Evolutionary conservation across 2,888 invertebrate species (phyloP), one percentile per base, ranked within the genome.

Genomic region (Caenorhabditis macrosperma): DNA sequence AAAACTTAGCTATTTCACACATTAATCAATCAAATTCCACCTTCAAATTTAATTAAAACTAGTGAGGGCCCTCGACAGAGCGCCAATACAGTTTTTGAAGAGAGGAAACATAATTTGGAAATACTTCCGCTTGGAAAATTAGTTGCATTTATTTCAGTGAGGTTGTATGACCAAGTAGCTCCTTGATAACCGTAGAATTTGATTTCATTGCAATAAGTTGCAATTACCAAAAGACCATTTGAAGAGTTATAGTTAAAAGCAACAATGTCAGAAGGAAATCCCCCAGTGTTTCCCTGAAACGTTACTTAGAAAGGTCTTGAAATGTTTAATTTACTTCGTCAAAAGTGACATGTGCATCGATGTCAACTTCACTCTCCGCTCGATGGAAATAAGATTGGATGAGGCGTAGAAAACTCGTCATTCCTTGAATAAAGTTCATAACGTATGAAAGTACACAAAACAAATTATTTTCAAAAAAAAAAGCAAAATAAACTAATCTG

Each of bases 241-340:
- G 38, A 6, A n/a, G 63, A 68, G 17, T 68, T 52, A 17, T 44
- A 44, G 5, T n/a, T 17, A n/a, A 74, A 78, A 0, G 64, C 33
- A 35, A 46, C 66, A 10, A 71, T 33, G 26, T 78, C 64, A 0
- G 71, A 64, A 22, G 79, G 74, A 30, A 68, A 68, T 33, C 79
- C 79, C 6, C 68, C 79, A 9, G 67, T 46, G 22, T 63, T 64
- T 5, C 68, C 68, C 79, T 79, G 35, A n/a, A 74, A 74, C n/a
- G n/a, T n/a, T 30, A 17, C 17, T 26, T 10, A 24, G 44, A 33
- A 52, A 24, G 26, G 10, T 54, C 4, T 9, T 30, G n/a, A 2
- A 50, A 67, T 33, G 9, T 33, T 7, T 33, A 44, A 54, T 59
- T 30, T 17, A 57, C 46, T 20, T 64, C 38, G 22, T 72, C 41